Conservation (phyloP, 2,113 vertebrate genomes). For the Eonycteris spelaea region DNA sequence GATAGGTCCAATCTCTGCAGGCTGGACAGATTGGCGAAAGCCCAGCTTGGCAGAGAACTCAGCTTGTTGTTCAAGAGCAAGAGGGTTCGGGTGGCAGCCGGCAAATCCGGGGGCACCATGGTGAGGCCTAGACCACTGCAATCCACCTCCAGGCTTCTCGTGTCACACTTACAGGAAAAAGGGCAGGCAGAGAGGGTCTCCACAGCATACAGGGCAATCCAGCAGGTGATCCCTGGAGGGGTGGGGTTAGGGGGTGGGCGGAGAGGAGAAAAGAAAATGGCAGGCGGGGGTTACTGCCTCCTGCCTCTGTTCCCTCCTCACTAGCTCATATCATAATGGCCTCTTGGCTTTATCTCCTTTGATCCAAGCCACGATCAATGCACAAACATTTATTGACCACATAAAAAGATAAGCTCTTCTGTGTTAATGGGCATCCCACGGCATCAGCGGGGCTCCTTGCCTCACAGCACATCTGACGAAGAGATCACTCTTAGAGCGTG, state of each 20-base stretch:
- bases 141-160: conserved; percentile 88
- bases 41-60: conserved; percentile 85
- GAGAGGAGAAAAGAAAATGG: background rate
- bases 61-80: conserved; percentile 96
- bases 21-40: conserved; percentile 93
- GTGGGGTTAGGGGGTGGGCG: background rate
- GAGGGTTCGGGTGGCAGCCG: conserved; percentile 89
- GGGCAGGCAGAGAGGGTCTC: conserved; percentile 87
- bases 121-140: conserved; percentile 92
- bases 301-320: background rate
- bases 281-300: background rate
- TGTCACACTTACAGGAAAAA: conserved; percentile 91
- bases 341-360: background rate
- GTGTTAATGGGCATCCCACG: background rate
- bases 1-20: conserved; percentile 96
- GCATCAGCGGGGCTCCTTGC: background rate
- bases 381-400: background rate
- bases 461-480: background rate
- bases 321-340: background rate
- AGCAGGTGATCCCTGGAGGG: conserved; percentile 88
- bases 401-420: background rate
- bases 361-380: background rate
- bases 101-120: conserved; percentile 89
- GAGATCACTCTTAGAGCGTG: background rate
- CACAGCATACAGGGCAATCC: conserved; percentile 83